phyloP scores from a whole-genome alignment of 2,888 invertebrate genomes.

The Drosophila nr. perissopoda region DNA sequence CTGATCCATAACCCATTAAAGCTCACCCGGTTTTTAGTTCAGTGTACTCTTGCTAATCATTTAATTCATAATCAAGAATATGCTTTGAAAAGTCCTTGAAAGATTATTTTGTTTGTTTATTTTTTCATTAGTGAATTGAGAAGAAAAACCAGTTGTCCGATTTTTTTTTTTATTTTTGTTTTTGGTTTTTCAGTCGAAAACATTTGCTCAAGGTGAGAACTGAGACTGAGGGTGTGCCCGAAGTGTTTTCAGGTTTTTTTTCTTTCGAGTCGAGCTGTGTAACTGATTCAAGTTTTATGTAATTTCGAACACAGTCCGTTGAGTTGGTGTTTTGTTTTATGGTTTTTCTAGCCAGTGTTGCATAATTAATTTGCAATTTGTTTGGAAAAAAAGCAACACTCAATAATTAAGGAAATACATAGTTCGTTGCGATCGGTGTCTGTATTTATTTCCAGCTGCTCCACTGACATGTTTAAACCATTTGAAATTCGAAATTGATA shows the following conservation, averaged over 20 bases:
- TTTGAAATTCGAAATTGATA: conserved; percentile 45
- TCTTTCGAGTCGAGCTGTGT: neutral
- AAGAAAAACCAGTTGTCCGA: conserved; percentile 42
- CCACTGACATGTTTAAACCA: conserved; percentile 63
- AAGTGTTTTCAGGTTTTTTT: neutral
- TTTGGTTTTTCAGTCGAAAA: conserved; percentile 18
- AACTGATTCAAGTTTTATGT: conserved; percentile 5
- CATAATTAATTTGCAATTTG: conserved; percentile 55
- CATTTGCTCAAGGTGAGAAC: conserved; percentile 48
- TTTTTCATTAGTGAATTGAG: neutral
- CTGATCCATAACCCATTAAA: conserved; percentile 38
- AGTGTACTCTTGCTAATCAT: conserved; percentile 46
- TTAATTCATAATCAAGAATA: conserved; percentile 37
- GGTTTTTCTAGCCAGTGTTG: conserved; percentile 37
- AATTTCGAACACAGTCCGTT: conserved; percentile 26
- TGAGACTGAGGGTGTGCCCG: conserved; percentile 14
- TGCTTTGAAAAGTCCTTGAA: conserved; percentile 49
- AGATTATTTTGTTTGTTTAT: conserved; percentile 17
- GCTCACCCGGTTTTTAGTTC: conserved; percentile 27
- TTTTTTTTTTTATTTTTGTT: neutral
- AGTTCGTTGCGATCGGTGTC: neutral
- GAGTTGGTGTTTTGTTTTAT: conserved; percentile 19
- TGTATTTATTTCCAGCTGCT: conserved; percentile 54
- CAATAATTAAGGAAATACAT: conserved; percentile 69
- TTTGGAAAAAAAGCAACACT: conserved; percentile 44